Conservation (phyloP, 64 coral and sea anemone genomes). For the Montipora cactus region DNA sequence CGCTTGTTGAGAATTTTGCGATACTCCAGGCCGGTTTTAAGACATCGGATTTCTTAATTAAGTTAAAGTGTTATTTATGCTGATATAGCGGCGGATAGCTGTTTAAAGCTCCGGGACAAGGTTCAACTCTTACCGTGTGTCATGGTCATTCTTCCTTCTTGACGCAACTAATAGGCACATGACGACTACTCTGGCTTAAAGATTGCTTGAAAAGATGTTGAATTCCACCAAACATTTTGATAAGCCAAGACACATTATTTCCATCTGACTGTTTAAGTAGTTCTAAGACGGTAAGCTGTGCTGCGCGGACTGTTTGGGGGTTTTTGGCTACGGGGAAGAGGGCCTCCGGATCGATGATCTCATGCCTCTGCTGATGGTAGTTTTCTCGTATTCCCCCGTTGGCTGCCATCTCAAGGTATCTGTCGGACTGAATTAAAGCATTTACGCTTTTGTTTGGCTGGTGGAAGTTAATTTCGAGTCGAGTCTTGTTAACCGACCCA, state of each 20-base stretch:
- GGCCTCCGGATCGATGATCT: constrained; percentile 3
- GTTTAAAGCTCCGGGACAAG: constrained; percentile 23
- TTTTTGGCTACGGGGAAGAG: constrained; percentile 15
- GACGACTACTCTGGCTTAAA: constrained; percentile 27
- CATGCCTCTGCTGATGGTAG: constrained; percentile 33
- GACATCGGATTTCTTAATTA: constrained; percentile 27
- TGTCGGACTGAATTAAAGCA: constrained; percentile 26
- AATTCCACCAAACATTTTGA: neutral
- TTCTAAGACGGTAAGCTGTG: constrained; percentile 25
- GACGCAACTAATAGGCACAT: constrained; percentile 11
- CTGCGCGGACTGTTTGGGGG: constrained; percentile 10
- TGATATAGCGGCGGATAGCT: constrained; percentile 25
- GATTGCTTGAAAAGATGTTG: constrained; percentile 36
- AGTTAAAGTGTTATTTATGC: constrained; percentile 34
- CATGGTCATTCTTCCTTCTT: constrained; percentile 35
- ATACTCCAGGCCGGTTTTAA: constrained; percentile 31
- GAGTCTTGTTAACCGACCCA: constrained; percentile 8
- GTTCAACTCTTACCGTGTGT: constrained; percentile 9
- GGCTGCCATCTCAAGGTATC: constrained; percentile 33
- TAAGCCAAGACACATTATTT: constrained; percentile 4
- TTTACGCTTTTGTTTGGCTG: constrained; percentile 36
- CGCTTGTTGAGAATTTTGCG: constrained; percentile 36
- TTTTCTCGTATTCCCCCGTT: constrained; percentile 20
- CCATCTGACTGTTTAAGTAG: constrained; percentile 1
- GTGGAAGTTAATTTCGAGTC: constrained; percentile 18